phyloP scores from a whole-genome alignment of 2,797 vertebrate species.

The Pteropus rufus region DNA sequence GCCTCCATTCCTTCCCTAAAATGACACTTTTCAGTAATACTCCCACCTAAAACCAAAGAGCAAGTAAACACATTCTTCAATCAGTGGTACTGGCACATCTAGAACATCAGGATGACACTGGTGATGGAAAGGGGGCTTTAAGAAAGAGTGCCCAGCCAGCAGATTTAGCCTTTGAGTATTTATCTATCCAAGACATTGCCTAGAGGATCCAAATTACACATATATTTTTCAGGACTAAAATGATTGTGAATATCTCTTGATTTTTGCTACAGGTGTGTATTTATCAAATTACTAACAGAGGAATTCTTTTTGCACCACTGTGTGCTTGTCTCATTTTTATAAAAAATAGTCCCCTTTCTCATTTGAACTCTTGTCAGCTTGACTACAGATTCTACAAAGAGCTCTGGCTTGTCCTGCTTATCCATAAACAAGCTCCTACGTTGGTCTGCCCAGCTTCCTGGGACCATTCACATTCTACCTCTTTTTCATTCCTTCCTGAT shows the following conservation, averaged over 20 bases:
- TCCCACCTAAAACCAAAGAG: neutral
- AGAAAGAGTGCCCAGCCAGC: neutral
- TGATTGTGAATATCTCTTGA: neutral
- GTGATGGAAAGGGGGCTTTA: neutral
- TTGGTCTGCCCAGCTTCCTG: neutral
- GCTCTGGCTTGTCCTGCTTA: neutral
- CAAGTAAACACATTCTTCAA: neutral
- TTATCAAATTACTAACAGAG: neutral
- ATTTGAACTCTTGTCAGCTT: neutral
- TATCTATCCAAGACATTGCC: neutral
- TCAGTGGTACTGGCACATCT: neutral
- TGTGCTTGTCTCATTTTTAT: neutral
- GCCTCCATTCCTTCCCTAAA: neutral
- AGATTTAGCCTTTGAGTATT: neutral
- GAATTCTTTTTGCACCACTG: neutral
- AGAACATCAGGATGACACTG: neutral
- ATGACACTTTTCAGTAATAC: neutral
- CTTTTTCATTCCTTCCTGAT: neutral
- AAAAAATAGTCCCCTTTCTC: neutral
- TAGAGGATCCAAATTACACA: neutral
- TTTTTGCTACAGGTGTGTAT: neutral
- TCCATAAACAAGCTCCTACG: neutral
- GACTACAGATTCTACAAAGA: neutral
- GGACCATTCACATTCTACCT: neutral
- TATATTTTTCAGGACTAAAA: neutral